These are phyloP conservation scores for Oscheius sp. DNA, from an alignment of 2,888 invertebrate species.

Conservation along the genomic window DNA sequence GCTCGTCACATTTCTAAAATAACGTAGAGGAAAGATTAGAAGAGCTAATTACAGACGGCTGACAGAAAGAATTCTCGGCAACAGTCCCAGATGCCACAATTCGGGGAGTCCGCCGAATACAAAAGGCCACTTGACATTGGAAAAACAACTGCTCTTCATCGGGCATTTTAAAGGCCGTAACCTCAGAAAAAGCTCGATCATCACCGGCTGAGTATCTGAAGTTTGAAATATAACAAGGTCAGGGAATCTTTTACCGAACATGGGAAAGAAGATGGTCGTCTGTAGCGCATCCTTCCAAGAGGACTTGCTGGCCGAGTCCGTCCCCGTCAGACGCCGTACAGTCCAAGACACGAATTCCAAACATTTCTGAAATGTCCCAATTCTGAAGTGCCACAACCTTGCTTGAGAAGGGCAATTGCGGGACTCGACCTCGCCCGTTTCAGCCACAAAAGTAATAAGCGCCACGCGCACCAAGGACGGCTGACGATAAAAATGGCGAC, in stretches of 20 bases:
- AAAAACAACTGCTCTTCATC: conserved; percentile 36
- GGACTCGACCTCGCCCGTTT: conserved; percentile 28
- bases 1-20: conserved; percentile 19
- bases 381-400: background rate
- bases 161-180: conserved; percentile 38
- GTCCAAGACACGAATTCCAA: conserved; percentile 37
- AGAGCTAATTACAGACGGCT: conserved; percentile 13
- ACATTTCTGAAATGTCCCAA: conserved; percentile 32
- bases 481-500: background rate
- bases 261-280: conserved; percentile 32
- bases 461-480: conserved; percentile 18
- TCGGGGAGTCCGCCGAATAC: conserved; percentile 25
- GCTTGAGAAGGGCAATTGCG: conserved; percentile 26
- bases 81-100: background rate
- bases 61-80: conserved; percentile 18
- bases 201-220: conserved; percentile 35
- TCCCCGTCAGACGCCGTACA: conserved; percentile 29
- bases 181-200: conserved; percentile 38
- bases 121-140: conserved; percentile 32
- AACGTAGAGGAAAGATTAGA: background rate
- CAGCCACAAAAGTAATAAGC: conserved; percentile 29
- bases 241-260: background rate
- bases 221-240: too few relatives aligned
- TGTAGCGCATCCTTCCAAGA: conserved; percentile 30
- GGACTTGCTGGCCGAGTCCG: conserved; percentile 10